phyloP scores from a whole-genome alignment of 2,797 vertebrate genomes.

The Bradypus variegatus region DNA sequence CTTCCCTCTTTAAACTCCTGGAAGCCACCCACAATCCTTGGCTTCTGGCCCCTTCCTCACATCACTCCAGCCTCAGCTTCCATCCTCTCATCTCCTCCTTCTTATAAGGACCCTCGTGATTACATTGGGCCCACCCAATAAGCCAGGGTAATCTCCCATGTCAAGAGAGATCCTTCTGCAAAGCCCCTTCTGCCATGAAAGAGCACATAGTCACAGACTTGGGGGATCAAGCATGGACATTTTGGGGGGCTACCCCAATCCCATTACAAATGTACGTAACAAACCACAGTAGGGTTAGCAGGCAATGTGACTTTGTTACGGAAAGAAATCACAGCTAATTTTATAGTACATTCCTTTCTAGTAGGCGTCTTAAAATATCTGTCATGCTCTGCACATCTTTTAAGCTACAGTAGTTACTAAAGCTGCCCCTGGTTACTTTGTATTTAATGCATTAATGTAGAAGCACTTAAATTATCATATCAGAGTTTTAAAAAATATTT shows the following conservation, averaged over 20 bases:
- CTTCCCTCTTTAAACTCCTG: neutral
- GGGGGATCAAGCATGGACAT: neutral
- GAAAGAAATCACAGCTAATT: neutral
- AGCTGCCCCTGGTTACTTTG: neutral
- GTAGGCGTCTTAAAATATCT: neutral
- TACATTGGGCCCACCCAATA: neutral
- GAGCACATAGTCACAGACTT: neutral
- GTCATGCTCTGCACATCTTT: neutral
- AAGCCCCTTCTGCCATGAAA: neutral
- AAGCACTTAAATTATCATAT: neutral
- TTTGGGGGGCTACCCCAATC: neutral
- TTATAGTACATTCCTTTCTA: neutral
- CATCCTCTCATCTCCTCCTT: rapidly evolving
- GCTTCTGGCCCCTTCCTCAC: neutral
- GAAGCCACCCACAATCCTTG: too few species aligned
- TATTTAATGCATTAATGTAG: neutral
- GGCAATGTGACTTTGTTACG: neutral
- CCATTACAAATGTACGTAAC: neutral
- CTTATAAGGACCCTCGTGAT: neutral
- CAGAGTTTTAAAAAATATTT: conserved; percentile 9
- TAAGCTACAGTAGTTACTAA: neutral
- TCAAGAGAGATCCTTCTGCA: neutral
- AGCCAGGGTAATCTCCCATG: neutral
- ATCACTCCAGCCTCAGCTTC: rapidly evolving
- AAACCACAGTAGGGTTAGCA: neutral